phyloP scores from a whole-genome alignment of 2,888 invertebrate genomes.

The Papilio gigon region DNA sequence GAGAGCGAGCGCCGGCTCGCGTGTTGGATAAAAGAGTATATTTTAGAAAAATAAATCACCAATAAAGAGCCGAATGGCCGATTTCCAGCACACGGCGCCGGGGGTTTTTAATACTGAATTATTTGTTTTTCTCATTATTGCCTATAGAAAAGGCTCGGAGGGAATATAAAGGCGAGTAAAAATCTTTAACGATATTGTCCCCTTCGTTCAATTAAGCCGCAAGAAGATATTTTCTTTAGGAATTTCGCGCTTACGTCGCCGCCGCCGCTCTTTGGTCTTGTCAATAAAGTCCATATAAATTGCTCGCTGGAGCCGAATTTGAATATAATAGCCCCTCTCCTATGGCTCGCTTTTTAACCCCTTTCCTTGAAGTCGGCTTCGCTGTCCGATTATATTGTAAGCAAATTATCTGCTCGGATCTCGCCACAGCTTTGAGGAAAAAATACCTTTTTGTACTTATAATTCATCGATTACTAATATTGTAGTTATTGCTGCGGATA shows the following conservation, averaged over 20 bases:
- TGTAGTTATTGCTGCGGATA: constrained; percentile 44
- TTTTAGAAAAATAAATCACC: constrained; percentile 34
- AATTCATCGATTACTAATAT: constrained; percentile 55
- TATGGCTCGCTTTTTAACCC: constrained; percentile 74
- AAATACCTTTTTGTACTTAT: constrained; percentile 53
- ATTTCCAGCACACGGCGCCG: constrained; percentile 33
- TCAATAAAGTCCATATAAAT: constrained; percentile 82
- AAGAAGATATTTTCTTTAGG: constrained; percentile 68
- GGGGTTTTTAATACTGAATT: constrained; percentile 31
- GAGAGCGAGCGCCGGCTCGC: neutral
- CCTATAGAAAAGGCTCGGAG: constrained; percentile 43
- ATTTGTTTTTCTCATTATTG: constrained; percentile 45
- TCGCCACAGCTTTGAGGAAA: constrained; percentile 66
- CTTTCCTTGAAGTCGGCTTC: constrained; percentile 70
- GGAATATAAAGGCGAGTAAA: constrained; percentile 50
- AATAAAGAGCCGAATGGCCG: constrained; percentile 29
- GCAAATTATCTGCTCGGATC: constrained; percentile 81
- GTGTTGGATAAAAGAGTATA: constrained; percentile 22
- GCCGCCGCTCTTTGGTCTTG: constrained; percentile 69
- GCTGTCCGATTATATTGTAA: constrained; percentile 82
- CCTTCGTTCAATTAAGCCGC: constrained; percentile 72
- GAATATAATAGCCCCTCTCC: constrained; percentile 79
- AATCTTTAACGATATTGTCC: constrained; percentile 76
- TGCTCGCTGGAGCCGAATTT: constrained; percentile 78
- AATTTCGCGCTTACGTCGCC: constrained; percentile 62